Evolutionary conservation across 2,797 vertebrate species (phyloP), one percentile per base, ranked within the genome.

Genomic region (Galagoides demidoff): DNA sequence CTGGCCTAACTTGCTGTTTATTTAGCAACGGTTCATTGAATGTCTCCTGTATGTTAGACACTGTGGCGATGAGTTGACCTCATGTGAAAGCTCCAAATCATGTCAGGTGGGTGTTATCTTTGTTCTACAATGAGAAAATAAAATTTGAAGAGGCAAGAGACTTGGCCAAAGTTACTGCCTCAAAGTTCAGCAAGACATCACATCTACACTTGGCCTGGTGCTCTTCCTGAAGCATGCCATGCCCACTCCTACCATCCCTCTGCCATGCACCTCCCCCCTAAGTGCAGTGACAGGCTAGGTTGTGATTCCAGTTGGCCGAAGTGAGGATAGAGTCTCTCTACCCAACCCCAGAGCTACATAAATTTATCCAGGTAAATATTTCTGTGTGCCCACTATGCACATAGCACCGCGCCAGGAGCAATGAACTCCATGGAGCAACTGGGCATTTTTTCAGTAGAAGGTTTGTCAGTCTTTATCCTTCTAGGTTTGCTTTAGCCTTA

Each of bases 41-140:
- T 5, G 1, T 13, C 34, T 74, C 39, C 16, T 20, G 1, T 2
- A 1, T 12, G 45, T 39, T 5, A 19, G 45, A 25, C 8, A 2
- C 19, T 7, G 25, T 49, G 66, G 43, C 55, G 55, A 3, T 37
- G n/a, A 59, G 13, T 14, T 87, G 31, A 27, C 19, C 1, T 29
- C n/a, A 0, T 0, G 13, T 2, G 27, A n/a, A 2, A 1, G 45
- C 59, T 39, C 23, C 3, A 19, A 23, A 49, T 4, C 1, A 0
- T 5, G 39, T 14, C 14, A 0, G 0, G 1, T 34, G 1, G 13
- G 5, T 0, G 3, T 9, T 9, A 8, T 19, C 66, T 87, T 66
- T 55, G 7, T 63, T 61, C 23, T 29, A 6, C 43, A 55, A 52
- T 2, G 49, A 63, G 59, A 52, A 45, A 66, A 9, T 3, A 3